These are phyloP conservation scores for Synodontis membranacea DNA, from an alignment of 2,113 vertebrate species.

Conservation along the genomic window DNA sequence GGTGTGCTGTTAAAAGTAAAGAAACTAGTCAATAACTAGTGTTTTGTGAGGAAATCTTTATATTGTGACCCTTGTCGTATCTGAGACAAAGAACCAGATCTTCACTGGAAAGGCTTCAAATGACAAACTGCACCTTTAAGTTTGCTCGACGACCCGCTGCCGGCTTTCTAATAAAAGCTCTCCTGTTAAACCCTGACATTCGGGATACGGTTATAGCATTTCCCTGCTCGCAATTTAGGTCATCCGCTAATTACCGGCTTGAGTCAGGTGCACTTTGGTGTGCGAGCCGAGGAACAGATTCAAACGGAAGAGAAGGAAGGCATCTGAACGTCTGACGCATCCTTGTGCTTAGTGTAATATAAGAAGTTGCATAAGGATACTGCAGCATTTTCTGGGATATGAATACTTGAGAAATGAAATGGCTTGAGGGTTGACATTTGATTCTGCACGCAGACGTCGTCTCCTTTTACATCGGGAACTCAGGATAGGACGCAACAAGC, in stretches of 20 bases:
- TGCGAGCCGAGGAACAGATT: background rate
- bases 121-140: slow-evolving; percentile 1
- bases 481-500: background rate
- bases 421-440: slow-evolving; percentile 13
- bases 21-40: background rate
- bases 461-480: background rate
- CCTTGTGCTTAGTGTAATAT: slow-evolving; percentile 2
- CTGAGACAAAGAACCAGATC: no score
- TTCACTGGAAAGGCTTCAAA: background rate
- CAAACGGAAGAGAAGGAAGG: background rate
- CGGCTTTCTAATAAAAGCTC: slow-evolving; percentile 22
- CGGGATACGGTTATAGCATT: slow-evolving; percentile 7
- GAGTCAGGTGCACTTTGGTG: slow-evolving; percentile 1
- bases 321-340: background rate
- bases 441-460: background rate
- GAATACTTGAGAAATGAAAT: background rate
- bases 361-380: slow-evolving; percentile 6
- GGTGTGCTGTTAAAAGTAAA: background rate
- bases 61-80: background rate
- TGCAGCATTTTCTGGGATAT: slow-evolving; percentile 1
- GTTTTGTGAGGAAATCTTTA: background rate
- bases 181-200: background rate
- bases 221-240: slow-evolving; percentile 18
- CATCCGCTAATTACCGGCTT: slow-evolving; percentile 24
- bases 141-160: background rate